These are phyloP conservation scores for Trichacis sp. DNA, from an alignment of 2,888 invertebrate genomes.

Conservation along the genomic window DNA sequence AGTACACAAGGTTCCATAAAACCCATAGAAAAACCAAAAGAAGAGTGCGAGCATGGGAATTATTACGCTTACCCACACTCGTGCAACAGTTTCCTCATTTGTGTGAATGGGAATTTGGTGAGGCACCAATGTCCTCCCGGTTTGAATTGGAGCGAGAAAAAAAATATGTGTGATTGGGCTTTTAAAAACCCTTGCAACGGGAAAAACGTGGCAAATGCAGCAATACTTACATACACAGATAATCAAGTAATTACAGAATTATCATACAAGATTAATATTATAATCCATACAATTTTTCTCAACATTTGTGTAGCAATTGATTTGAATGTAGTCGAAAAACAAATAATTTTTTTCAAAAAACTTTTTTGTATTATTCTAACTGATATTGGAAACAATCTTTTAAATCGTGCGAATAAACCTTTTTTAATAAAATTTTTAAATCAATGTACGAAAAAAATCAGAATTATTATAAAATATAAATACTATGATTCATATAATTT, in stretches of 20 bases:
- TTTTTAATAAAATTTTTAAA: too few species aligned
- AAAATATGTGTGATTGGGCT: conserved; percentile 83
- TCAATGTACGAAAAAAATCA: too few species aligned
- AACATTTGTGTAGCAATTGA: too few species aligned
- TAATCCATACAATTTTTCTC: too few species aligned
- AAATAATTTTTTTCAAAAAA: too few species aligned
- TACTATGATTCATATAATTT: too few species aligned
- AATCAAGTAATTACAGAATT: conserved; percentile 6
- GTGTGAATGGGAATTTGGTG: conserved; percentile 80
- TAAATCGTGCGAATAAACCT: too few species aligned
- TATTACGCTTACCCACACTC: conserved; percentile 79
- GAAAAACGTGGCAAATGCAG: conserved; percentile 39
- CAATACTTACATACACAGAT: conserved; percentile 21
- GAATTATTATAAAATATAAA: too few species aligned
- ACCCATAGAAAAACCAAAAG: conserved; percentile 44
- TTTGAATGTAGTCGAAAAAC: too few species aligned
- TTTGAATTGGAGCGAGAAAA: conserved; percentile 79
- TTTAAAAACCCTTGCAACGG: conserved; percentile 68
- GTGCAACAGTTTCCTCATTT: conserved; percentile 82
- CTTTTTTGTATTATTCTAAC: too few species aligned
- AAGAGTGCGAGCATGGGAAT: conserved; percentile 76
- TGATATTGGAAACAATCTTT: too few species aligned
- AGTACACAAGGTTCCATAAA: conserved; percentile 35
- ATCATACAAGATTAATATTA: neutral
- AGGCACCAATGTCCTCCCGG: conserved; percentile 82